Evolutionary conservation across 2,797 vertebrate genomes (phyloP).

Genomic region (Pseudotriccus pelzelni): DNA sequence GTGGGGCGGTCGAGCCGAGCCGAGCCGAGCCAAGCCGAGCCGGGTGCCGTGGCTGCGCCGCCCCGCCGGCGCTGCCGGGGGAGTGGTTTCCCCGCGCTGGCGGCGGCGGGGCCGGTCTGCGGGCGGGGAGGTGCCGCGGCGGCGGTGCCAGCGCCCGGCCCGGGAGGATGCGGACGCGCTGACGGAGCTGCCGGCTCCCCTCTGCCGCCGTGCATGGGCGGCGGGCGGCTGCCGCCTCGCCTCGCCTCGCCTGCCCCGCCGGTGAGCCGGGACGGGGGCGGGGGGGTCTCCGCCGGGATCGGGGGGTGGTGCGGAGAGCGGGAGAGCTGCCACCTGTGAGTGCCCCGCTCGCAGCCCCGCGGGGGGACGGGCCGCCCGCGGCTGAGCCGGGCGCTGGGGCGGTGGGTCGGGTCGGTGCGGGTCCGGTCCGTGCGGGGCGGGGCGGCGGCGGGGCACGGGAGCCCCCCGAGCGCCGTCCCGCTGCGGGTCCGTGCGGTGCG

Average conservation of each 20-base stretch:
- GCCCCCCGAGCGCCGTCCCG: not conserved
- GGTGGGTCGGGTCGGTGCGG: not conserved
- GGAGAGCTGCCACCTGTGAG: not conserved
- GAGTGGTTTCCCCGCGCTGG: constrained; percentile 30
- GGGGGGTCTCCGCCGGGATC: not conserved
- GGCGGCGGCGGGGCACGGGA: not conserved
- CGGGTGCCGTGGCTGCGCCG: not conserved
- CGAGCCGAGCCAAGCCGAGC: not conserved
- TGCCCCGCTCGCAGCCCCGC: not conserved
- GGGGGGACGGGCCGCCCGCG: not conserved
- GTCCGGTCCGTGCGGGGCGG: not conserved
- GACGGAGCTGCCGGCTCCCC: constrained; percentile 43
- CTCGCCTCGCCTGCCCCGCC: not conserved
- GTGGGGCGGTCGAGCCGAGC: not conserved
- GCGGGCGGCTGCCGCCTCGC: constrained; percentile 14
- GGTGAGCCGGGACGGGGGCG: not conserved
- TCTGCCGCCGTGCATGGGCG: constrained; percentile 42
- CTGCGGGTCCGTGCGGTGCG: not conserved
- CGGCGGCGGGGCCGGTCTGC: not conserved
- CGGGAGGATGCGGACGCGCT: constrained; percentile 29
- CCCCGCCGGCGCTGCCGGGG: constrained; percentile 2
- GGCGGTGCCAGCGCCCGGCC: constrained; percentile 15
- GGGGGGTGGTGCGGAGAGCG: not conserved
- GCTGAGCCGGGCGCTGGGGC: not conserved
- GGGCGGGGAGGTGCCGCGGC: constrained; percentile 32